Base-by-base conservation (phyloP, 2,113 vertebrate genomes). In the Pelvicachromis taeniatus region DNA sequence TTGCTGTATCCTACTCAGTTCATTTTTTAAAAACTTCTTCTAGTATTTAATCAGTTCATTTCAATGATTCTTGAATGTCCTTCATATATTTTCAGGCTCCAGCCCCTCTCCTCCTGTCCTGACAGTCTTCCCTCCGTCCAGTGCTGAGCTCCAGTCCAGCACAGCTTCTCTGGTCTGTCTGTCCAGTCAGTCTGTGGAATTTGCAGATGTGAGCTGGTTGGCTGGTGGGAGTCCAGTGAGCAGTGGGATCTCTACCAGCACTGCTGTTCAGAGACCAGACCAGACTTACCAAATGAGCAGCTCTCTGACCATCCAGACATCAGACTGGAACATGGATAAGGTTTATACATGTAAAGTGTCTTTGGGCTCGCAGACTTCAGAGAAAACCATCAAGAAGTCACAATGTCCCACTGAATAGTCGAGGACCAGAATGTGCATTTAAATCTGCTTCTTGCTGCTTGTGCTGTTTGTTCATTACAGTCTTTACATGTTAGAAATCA, bases 111-210 rank as follows among this genome's bases (percentile, higher is more conserved):
- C 86, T 85, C 93, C 94, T 78, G 94, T 93, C 70, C 87, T 95
- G 82, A 95, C 89, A 5, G 68, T 95, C 86, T 91, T 94, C 40
- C 94, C 91, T 91, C 92, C 93, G 0, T 93, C 94, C 95, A 92
- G 68, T 19, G 82, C 87, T 91, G 93, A 94, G 83, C 91, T 94
- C 70, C 85, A 87, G 90, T 82, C 92, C 40, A 5, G 29, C 45
- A 88, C 89, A 92, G 93, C 84, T 83, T 81, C 92, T 85, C 88
- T 96, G 84, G 65, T 94, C 87, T 96, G 95, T 85, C 85, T 94
- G 73, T 78, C 94, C 90, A 87, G 79, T 92, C 63, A 85, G 92
- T 88, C 94, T 80, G 12, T 1, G 8, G 29, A 45, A 56, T 90
- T 94, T 73, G 89, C 73, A 78, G 90, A 93, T 38, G 87, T 95